These are phyloP conservation scores for Chrysaora quinquecirrha DNA, from an alignment of 30 jellyfish, hydroid and myxozoan species.

Conservation along the genomic window DNA sequence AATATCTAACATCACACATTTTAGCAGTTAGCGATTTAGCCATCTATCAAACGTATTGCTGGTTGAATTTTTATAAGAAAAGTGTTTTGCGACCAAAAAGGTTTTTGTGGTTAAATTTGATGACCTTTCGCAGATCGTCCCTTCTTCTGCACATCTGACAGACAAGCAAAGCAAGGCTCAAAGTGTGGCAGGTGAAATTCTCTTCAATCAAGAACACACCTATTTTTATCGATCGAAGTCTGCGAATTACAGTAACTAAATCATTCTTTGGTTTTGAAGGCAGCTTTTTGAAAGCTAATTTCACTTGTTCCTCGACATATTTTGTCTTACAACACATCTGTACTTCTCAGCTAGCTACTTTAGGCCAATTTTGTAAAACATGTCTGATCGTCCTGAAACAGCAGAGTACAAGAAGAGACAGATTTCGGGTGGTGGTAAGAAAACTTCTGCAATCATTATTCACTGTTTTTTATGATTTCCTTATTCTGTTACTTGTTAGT, in stretches of 20 bases:
- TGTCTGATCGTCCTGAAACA: conserved; percentile 2
- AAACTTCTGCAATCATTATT: neutral
- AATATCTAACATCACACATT: too few species aligned
- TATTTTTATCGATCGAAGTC: neutral
- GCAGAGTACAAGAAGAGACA: neutral
- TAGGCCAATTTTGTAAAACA: neutral
- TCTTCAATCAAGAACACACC: neutral
- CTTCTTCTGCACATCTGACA: neutral
- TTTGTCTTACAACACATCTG: neutral
- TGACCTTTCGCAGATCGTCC: too few species aligned
- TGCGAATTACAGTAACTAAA: neutral
- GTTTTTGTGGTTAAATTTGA: too few species aligned
- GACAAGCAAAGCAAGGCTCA: neutral
- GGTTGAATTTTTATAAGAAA: too few species aligned
- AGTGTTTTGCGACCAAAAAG: too few species aligned
- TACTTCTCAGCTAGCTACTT: neutral
- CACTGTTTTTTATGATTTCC: neutral
- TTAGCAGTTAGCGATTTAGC: too few species aligned
- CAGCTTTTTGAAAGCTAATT: neutral
- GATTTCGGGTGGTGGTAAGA: neutral
- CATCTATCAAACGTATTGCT: too few species aligned
- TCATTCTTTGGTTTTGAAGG: neutral
- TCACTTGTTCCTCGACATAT: neutral
- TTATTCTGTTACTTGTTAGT: too few species aligned
- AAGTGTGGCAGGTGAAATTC: neutral